phyloP scores from a whole-genome alignment of 2,113 vertebrate genomes.

The Campylorhamphus procurvoides region DNA sequence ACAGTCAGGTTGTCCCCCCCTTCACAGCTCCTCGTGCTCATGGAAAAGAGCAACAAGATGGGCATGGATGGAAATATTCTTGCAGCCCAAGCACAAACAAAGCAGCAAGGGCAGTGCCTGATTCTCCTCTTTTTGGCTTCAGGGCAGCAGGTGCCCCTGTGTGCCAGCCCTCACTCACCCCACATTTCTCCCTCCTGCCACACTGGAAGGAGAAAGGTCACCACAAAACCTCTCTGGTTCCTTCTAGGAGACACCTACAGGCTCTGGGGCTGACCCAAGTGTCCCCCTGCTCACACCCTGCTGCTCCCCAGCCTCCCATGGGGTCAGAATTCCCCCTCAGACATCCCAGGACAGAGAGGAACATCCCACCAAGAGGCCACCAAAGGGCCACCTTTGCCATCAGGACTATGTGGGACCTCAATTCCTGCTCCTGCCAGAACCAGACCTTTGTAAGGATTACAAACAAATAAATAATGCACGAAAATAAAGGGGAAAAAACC shows the following conservation, averaged over 20 bases:
- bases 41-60: background rate
- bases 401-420: background rate
- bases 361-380: background rate
- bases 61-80: background rate
- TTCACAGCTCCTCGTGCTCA: background rate
- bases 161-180: background rate
- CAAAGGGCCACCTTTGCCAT: background rate
- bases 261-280: background rate
- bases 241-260: background rate
- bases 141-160: too few species aligned
- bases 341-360: background rate
- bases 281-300: background rate
- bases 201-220: background rate
- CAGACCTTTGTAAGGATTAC: fast-evolving
- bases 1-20: background rate
- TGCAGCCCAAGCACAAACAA: background rate
- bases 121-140: too few species aligned
- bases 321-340: background rate
- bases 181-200: background rate
- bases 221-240: background rate
- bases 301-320: background rate
- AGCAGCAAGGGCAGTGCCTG: background rate
- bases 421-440: background rate
- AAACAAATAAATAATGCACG: background rate
- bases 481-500: too few species aligned